Evolutionary conservation across 2,888 invertebrate genomes (phyloP), one percentile per base, ranked within the genome.

Genomic region (Phorcus lineatus): DNA sequence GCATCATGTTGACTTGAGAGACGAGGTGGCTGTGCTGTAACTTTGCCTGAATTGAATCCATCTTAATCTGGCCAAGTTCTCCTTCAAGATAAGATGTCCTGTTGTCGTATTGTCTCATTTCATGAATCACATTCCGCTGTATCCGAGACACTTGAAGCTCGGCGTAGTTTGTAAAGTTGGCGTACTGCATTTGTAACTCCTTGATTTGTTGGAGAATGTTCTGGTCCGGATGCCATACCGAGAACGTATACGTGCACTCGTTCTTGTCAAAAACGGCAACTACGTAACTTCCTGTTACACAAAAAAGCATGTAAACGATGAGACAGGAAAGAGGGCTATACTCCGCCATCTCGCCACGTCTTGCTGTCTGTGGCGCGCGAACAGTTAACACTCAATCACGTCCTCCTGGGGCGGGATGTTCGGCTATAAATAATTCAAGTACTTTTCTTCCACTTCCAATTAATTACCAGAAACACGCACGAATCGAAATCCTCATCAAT

Each of bases 221-320:
- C 53, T 88, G 84, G 40, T 89, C 90, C 7, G 92, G 91, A n/a
- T 89, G 86, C 92, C 92, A 92, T 9, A 91, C 90, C 66, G 91
- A 86, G 78, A 91, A 91, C 11, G 85, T 87, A 76, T 89, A 89
- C 24, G 81, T 80, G 74, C 90, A 90, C 13, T 82, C 78, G n/a
- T 67, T 80, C 0, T 67, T 80, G 13, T 76, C 77, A 2, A 66
- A 66, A 19, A 62, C 62, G 6, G 54, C 80, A 19, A 36, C 28
- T 36, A 70, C 70, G 19, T 31, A 31, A 40, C 70, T 70, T 70
- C 70, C 70, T 11, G 31, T 47, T 47, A 13, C 47, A 47, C 47
- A 47, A 47, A 47, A 47, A 47, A 47, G 47, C 47, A 47, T 6
- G 47, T 47, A 47, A 47, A 47, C 47, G 7, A 11, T 47, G 47